Evolutionary conservation across 2,797 vertebrate genomes (phyloP).

Genomic region (Myotis daubentonii): DNA sequence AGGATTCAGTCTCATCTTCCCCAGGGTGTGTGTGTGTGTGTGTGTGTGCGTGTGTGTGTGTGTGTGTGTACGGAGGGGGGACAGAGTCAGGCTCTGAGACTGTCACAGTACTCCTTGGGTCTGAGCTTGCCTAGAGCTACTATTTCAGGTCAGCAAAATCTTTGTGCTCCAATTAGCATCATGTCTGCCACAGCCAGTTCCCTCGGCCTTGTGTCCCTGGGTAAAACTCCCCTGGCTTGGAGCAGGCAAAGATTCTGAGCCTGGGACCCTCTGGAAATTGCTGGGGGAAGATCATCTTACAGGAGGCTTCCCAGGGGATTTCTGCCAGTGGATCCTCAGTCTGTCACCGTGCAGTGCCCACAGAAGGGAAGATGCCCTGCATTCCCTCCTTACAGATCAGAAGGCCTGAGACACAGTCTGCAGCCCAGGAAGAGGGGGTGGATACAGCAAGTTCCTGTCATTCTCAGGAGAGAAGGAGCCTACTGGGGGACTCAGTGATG

Average conservation of each 20-base stretch:
- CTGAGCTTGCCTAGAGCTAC: slow-evolving; percentile 54
- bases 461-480: slow-evolving; percentile 76
- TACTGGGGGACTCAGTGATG: slow-evolving; percentile 76
- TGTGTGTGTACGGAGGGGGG: neutral
- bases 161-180: slow-evolving; percentile 78
- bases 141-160: slow-evolving; percentile 70
- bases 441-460: slow-evolving; percentile 75
- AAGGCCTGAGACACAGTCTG: slow-evolving; percentile 49
- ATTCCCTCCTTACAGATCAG: neutral
- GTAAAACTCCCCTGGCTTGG: neutral
- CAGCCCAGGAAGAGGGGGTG: slow-evolving; percentile 73
- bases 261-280: neutral
- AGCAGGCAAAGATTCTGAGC: neutral
- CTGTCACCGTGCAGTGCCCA: neutral
- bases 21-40: neutral
- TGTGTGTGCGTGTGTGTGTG: neutral
- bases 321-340: neutral
- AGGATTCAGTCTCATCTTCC: neutral
- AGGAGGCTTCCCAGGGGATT: neutral
- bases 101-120: neutral
- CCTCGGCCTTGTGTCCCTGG: slow-evolving; percentile 59
- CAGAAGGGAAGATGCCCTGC: neutral
- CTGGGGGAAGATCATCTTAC: neutral
- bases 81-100: neutral
- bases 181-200: slow-evolving; percentile 25